These are phyloP conservation scores for Oreochromis aureus DNA, from an alignment of 2,113 vertebrate species.

Conservation along the genomic window DNA sequence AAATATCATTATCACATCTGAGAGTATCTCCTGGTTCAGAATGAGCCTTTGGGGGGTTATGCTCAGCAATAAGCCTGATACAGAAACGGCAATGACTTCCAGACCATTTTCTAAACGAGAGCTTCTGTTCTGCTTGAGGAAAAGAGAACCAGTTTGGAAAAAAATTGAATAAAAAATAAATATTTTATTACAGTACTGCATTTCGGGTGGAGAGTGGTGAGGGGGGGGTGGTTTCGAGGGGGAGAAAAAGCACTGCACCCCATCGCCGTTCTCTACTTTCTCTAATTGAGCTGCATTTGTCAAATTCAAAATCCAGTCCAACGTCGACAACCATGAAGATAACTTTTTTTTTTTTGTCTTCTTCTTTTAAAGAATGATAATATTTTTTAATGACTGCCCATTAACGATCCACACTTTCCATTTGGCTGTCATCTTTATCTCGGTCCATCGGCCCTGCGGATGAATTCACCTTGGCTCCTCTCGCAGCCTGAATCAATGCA, in stretches of 20 bases:
- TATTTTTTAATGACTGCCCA: not conserved
- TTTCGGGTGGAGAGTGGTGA: not conserved
- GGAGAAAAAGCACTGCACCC: not conserved
- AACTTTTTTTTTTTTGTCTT: not conserved
- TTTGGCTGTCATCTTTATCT: conserved; percentile 25
- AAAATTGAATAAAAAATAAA: not conserved
- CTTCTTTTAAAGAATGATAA: not conserved
- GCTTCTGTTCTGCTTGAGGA: not conserved
- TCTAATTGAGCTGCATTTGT: not conserved
- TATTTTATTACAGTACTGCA: not conserved
- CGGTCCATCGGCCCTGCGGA: conserved; percentile 10
- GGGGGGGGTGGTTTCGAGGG: not conserved
- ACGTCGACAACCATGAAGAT: not conserved
- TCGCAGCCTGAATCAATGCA: conserved; percentile 19
- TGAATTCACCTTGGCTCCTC: conserved; percentile 7
- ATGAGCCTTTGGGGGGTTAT: not conserved
- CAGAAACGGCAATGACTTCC: fast-evolving
- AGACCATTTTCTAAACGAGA: not conserved
- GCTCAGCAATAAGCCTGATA: not conserved
- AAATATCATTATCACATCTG: not conserved
- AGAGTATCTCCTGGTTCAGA: not conserved
- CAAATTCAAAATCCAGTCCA: not conserved
- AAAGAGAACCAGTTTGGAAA: fast-evolving
- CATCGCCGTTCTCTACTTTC: not conserved
- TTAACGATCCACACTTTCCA: conserved; percentile 10